Evolutionary conservation across 2,113 vertebrate species (phyloP).

Genomic region (Megaleporinus macrocephalus): DNA sequence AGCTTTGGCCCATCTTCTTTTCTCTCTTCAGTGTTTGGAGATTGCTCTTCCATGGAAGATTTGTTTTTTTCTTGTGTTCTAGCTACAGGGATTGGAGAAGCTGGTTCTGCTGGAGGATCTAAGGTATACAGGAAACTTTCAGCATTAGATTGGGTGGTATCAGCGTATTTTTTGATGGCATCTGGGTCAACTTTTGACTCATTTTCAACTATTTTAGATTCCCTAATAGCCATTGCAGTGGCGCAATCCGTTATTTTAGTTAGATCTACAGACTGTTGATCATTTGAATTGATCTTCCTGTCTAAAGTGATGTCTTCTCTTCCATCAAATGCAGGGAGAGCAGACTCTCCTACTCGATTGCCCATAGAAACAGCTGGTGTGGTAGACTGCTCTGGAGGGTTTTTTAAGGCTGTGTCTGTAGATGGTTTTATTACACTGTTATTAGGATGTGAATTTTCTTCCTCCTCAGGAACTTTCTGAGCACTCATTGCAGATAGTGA

Average conservation of each 20-base stretch:
- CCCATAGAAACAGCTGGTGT: not conserved
- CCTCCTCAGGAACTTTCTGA: slow-evolving; percentile 9
- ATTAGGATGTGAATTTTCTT: not conserved
- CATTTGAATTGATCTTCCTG: not conserved
- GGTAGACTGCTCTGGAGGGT: not conserved
- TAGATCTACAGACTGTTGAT: not conserved
- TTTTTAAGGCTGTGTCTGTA: slow-evolving; percentile 7
- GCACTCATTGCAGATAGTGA: slow-evolving; percentile 41
- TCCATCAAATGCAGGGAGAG: slow-evolving; percentile 35
- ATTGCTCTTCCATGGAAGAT: slow-evolving; percentile 44
- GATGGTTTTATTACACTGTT: not conserved
- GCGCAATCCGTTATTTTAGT: not conserved
- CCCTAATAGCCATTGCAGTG: not conserved
- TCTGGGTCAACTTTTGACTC: slow-evolving; percentile 8
- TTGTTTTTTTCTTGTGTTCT: slow-evolving; percentile 56
- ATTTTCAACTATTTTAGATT: slow-evolving; percentile 23
- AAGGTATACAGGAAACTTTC: slow-evolving; percentile 31
- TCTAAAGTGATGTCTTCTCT: slow-evolving; percentile 32
- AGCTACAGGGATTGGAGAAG: slow-evolving; percentile 63
- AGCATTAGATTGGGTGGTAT: slow-evolving; percentile 45
- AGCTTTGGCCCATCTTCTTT: slow-evolving; percentile 49
- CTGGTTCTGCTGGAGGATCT: slow-evolving; percentile 61
- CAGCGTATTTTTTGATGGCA: slow-evolving; percentile 32
- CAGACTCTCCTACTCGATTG: not conserved
- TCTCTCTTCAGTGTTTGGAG: slow-evolving; percentile 62